Evolutionary conservation across 2,797 vertebrate species (phyloP).

Genomic region (Gallirallus australis): DNA sequence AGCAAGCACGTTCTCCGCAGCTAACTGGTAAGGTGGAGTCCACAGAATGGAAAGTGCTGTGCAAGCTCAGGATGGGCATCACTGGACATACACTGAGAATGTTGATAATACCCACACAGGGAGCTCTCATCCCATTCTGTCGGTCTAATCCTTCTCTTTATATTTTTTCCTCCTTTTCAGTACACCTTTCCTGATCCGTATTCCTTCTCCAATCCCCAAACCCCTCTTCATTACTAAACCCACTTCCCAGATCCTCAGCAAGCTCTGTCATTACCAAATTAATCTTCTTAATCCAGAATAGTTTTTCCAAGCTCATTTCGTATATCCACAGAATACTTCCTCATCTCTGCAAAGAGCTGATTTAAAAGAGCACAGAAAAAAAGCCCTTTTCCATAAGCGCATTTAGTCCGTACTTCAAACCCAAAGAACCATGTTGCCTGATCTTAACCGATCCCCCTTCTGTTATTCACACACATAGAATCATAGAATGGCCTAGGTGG

Average conservation of each 20-base stretch:
- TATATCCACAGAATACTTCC: neutral
- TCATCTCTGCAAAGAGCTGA: neutral
- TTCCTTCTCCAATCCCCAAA: neutral
- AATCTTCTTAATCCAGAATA: conserved; percentile 8
- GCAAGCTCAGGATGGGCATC: neutral
- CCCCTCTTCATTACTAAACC: neutral
- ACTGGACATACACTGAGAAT: rapidly evolving
- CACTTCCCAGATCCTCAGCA: neutral
- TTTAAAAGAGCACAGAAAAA: neutral
- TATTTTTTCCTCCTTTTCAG: neutral
- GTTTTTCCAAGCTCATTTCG: neutral
- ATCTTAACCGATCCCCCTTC: neutral
- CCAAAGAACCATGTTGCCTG: neutral
- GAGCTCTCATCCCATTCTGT: neutral
- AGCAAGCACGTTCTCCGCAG: rapidly evolving
- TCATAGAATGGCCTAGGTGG: too few species aligned
- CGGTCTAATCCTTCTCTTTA: neutral
- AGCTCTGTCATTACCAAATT: neutral
- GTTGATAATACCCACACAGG: neutral
- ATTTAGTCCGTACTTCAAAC: neutral
- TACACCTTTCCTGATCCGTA: neutral
- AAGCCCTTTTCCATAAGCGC: rapidly evolving
- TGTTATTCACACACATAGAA: neutral
- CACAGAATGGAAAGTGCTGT: rapidly evolving
- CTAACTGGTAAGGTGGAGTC: too few species aligned